Percentiles rank a stretch among this genome's conserved stretches.
Evolutionary conservation across 2,113 vertebrate genomes (phyloP).

Genomic region (Epinephelus moara): DNA sequence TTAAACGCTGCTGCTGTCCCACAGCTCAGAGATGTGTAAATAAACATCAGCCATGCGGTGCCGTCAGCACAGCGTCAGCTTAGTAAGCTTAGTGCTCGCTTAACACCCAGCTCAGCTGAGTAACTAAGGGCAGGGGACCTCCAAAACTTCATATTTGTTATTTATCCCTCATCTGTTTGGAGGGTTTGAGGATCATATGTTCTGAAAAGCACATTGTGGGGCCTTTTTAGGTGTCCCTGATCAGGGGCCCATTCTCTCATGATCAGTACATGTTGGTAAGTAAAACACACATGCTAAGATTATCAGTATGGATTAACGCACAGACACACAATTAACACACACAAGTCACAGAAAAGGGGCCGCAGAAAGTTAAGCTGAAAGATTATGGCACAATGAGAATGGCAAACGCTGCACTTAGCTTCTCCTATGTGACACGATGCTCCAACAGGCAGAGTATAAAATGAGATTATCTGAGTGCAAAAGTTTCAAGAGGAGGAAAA

Average conservation of each 20-base stretch:
- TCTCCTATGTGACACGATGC: constrained; percentile 15
- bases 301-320: constrained; percentile 56
- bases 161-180: constrained; percentile 29
- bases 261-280: constrained; percentile 20
- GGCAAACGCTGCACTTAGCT: background rate
- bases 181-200: background rate
- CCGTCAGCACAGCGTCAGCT: constrained; percentile 46
- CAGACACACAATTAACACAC: constrained; percentile 25
- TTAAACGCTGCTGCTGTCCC: constrained; percentile 35
- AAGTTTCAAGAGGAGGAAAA: constrained; percentile 9
- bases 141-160: constrained; percentile 33
- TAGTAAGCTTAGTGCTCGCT: constrained; percentile 52
- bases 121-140: constrained; percentile 12
- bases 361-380: constrained; percentile 26
- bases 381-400: constrained; percentile 30
- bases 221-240: background rate
- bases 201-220: background rate
- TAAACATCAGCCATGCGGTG: constrained; percentile 56
- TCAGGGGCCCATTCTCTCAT: background rate
- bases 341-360: constrained; percentile 25
- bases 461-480: constrained; percentile 5
- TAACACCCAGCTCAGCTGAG: constrained; percentile 48
- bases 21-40: constrained; percentile 50
- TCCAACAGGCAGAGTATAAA: background rate
- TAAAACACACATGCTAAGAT: constrained; percentile 37